Conservation (phyloP, 1,140 invertebrate species). For the Melitaea cinxia region DNA sequence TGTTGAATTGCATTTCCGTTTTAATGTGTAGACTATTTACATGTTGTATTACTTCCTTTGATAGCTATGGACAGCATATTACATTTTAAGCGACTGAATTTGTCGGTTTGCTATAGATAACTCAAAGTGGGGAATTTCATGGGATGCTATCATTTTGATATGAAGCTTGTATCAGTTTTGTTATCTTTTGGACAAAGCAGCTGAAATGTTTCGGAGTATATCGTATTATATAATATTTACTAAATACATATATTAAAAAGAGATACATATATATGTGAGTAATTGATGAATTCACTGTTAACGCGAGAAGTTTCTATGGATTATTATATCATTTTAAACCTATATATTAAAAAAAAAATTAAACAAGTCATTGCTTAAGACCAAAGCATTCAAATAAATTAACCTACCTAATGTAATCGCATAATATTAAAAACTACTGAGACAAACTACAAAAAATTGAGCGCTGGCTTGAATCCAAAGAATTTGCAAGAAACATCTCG, state of each 20-base stretch:
- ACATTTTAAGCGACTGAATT: neutral
- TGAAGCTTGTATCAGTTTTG: constrained; percentile 7
- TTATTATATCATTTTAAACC: no score
- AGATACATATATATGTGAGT: no score
- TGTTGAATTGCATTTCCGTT: constrained; percentile 1
- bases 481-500: constrained; percentile 18
- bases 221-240: neutral
- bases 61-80: neutral
- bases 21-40: neutral
- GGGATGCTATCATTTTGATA: neutral
- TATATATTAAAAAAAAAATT: no score
- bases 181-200: constrained; percentile 1
- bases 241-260: neutral
- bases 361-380: neutral
- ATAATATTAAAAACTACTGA: neutral
- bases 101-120: neutral
- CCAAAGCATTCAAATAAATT: neutral
- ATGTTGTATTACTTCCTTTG: neutral
- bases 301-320: no score
- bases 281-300: no score
- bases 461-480: constrained; percentile 21
- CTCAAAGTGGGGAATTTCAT: constrained; percentile 1
- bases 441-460: neutral
- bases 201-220: neutral
- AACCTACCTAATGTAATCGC: neutral